A percentile compares a stretch with the other conserved stretches of the same genome.
These are phyloP conservation scores for Halichoeres trimaculatus DNA, from an alignment of 2,113 vertebrate genomes.

Conservation along the genomic window DNA sequence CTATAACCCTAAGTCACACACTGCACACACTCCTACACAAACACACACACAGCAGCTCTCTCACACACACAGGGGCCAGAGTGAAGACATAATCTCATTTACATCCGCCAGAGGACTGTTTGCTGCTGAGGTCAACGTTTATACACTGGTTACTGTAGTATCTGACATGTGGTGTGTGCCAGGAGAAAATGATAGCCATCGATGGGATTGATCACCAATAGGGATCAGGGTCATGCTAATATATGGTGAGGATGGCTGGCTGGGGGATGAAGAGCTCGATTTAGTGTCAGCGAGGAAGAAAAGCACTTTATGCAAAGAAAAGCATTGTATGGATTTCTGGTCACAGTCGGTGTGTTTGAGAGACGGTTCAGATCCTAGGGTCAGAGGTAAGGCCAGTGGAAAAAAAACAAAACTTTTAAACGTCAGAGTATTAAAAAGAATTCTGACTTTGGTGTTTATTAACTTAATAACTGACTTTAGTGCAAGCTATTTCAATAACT, in stretches of 20 bases:
- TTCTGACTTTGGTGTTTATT: no score
- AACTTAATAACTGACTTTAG: no score
- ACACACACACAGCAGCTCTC: conserved; percentile 35
- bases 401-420: no score
- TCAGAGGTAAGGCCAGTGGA: no score
- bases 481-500: no score
- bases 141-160: conserved; percentile 49
- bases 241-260: conserved; percentile 17
- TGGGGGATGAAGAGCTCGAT: not conserved
- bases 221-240: conserved; percentile 36
- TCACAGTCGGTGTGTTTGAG: no score
- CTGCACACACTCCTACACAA: conserved; percentile 51
- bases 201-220: conserved; percentile 58
- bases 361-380: no score
- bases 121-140: conserved; percentile 59
- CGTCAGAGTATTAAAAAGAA: no score
- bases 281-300: not conserved
- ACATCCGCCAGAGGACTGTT: conserved; percentile 40
- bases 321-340: not conserved
- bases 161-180: conserved; percentile 37
- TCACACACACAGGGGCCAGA: conserved; percentile 20
- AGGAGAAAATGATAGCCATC: conserved; percentile 61
- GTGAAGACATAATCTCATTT: conserved; percentile 42
- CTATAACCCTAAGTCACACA: conserved; percentile 38
- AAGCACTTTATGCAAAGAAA: not conserved